phyloP scores from a whole-genome alignment of 1,140 invertebrate genomes.

The Sesamia nonagrioides region DNA sequence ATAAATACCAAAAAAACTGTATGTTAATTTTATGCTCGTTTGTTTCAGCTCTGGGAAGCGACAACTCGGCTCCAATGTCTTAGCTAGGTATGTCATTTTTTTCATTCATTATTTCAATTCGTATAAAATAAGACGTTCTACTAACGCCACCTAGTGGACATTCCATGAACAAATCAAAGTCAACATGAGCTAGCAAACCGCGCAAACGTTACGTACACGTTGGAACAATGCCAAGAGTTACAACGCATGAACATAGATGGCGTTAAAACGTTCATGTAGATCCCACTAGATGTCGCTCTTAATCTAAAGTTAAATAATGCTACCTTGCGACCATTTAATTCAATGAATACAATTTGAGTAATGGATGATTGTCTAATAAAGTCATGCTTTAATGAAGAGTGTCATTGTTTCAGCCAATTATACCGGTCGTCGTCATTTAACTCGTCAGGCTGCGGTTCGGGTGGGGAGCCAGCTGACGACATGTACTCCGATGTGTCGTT shows the following conservation, averaged over 20 bases:
- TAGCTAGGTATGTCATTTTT: constrained; percentile 91
- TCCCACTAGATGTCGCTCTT: constrained; percentile 70
- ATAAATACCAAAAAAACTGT: background rate
- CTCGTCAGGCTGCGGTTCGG: constrained; percentile 95
- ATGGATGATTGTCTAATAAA: constrained; percentile 52
- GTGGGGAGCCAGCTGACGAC: constrained; percentile 95
- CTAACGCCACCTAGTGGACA: background rate
- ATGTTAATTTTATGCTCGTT: constrained; percentile 47
- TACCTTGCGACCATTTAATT: constrained; percentile 34
- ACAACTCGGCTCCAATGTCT: constrained; percentile 93
- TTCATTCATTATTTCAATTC: constrained; percentile 20
- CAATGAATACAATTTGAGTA: constrained; percentile 43
- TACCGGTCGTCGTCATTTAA: constrained; percentile 97
- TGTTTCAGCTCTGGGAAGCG: constrained; percentile 92
- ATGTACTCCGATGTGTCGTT: constrained; percentile 97
- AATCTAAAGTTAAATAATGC: background rate
- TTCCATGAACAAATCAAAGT: background rate
- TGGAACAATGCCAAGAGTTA: background rate
- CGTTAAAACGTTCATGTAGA: constrained; percentile 41
- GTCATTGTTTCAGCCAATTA: constrained; percentile 91
- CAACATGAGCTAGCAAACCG: constrained; percentile 13
- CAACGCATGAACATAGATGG: constrained; percentile 54
- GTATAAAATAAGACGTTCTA: background rate
- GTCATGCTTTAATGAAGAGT: constrained; percentile 47
- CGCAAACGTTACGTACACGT: background rate